These are phyloP conservation scores for Penaeus japonicus DNA, from an alignment of 1,140 invertebrate genomes.

Conservation along the genomic window DNA sequence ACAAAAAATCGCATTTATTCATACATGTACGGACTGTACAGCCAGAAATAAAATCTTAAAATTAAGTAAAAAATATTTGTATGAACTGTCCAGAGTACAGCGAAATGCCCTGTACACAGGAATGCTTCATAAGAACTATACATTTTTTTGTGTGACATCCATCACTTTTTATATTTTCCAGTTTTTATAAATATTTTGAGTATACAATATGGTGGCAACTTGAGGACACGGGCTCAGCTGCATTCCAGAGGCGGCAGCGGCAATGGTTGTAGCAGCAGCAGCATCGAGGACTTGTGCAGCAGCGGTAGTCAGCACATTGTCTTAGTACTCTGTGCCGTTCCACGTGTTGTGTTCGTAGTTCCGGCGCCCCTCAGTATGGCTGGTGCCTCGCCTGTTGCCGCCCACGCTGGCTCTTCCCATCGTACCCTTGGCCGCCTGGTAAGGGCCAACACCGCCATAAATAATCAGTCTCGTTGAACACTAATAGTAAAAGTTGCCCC, in stretches of 20 bases:
- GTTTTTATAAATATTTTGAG: constrained; percentile 27
- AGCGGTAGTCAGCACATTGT: neutral
- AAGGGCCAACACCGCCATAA: constrained; percentile 55
- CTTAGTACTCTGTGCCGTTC: constrained; percentile 39
- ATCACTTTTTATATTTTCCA: constrained; percentile 4
- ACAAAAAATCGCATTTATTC: constrained; percentile 52
- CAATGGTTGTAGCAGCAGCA: neutral
- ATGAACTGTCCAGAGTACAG: constrained; percentile 48
- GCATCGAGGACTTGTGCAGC: neutral
- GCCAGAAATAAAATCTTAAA: constrained; percentile 38
- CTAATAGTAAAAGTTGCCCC: constrained; percentile 34
- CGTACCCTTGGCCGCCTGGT: constrained; percentile 54
- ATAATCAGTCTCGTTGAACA: constrained; percentile 51
- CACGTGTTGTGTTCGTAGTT: constrained; percentile 29
- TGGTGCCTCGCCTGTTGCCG: constrained; percentile 51
- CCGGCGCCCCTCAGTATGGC: constrained; percentile 44
- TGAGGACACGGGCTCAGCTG: neutral
- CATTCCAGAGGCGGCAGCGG: neutral
- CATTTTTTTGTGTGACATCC: neutral
- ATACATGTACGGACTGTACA: constrained; percentile 53
- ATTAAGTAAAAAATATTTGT: constrained; percentile 48
- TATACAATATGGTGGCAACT: neutral
- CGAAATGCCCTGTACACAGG: constrained; percentile 50
- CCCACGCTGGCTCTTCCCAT: constrained; percentile 51
- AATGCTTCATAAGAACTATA: constrained; percentile 41